A percentile compares a stretch with the other conserved stretches of the same genome.
phyloP scores from a whole-genome alignment of 2,888 invertebrate genomes.

The Harmothoe impar region DNA sequence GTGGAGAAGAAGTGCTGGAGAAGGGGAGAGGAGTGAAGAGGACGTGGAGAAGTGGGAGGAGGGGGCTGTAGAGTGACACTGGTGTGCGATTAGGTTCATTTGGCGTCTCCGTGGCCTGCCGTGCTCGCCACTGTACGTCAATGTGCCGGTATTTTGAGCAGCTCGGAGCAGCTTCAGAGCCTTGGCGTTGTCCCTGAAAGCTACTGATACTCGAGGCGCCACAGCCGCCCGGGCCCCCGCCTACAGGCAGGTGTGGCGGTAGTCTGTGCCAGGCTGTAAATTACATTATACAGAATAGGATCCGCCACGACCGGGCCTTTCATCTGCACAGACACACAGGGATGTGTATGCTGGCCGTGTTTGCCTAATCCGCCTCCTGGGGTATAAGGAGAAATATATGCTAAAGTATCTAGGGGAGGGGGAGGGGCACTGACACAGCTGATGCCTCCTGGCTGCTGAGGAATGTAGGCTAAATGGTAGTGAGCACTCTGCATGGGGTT shows the following conservation, averaged over 20 bases:
- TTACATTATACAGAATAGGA: constrained; percentile 45
- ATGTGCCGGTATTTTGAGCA: constrained; percentile 7
- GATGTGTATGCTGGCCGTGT: constrained; percentile 5
- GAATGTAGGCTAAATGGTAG: too few species aligned
- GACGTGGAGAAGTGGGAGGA: neutral
- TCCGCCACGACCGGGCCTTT: neutral
- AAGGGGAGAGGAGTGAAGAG: neutral
- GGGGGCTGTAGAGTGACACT: neutral
- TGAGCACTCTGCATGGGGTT: too few species aligned
- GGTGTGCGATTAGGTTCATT: constrained; percentile 39
- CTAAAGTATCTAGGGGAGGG: neutral
- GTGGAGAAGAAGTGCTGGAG: neutral
- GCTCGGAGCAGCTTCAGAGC: neutral
- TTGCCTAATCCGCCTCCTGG: neutral
- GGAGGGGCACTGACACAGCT: neutral
- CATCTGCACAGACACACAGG: constrained; percentile 2
- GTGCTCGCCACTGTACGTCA: neutral
- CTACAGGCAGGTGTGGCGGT: constrained; percentile 24
- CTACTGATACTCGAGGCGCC: neutral
- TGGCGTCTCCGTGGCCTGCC: neutral
- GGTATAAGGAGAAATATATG: constrained; percentile 23
- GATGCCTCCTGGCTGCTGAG: too few species aligned
- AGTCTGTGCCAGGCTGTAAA: constrained; percentile 18
- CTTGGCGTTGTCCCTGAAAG: constrained; percentile 4
- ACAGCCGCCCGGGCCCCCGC: neutral